A percentile compares a stretch with the other conserved stretches of the same genome.
Conservation (phyloP, 37 sponge, comb jelly and placozoan species). For the Corticium candelabrum region DNA sequence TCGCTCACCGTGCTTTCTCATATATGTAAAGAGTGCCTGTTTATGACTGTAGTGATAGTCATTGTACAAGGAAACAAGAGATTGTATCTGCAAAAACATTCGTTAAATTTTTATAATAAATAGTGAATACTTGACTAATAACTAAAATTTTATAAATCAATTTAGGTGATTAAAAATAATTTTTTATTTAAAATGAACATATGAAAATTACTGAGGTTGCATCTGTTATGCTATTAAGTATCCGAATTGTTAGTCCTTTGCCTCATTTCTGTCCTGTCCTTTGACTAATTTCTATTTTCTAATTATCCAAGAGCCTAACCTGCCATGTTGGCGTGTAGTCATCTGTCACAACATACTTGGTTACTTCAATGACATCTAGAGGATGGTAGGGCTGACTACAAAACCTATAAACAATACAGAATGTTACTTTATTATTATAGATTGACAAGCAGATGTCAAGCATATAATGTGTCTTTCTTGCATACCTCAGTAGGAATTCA, state of each 20-base stretch:
- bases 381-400: constrained; percentile 51
- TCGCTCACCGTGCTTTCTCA: constrained; percentile 32
- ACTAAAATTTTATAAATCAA: too few species aligned
- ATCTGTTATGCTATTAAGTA: too few species aligned
- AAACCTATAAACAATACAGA: constrained; percentile 37
- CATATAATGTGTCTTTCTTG: background rate
- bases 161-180: too few species aligned
- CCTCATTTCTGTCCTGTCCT: too few species aligned
- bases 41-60: constrained; percentile 28
- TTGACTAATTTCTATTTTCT: too few species aligned
- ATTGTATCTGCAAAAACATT: constrained; percentile 29
- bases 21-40: constrained; percentile 21
- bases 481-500: constrained; percentile 47
- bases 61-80: constrained; percentile 6
- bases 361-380: constrained; percentile 18
- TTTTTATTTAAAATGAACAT: too few species aligned
- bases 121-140: background rate
- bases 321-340: constrained; percentile 53
- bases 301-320: too few species aligned
- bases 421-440: background rate
- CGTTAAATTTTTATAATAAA: constrained; percentile 6
- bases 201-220: too few species aligned
- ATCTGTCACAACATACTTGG: constrained; percentile 57
- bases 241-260: too few species aligned
- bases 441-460: background rate